These are phyloP conservation scores for Cremastinae sp. DNA, from an alignment of 2,888 invertebrate species.

Conservation along the genomic window DNA sequence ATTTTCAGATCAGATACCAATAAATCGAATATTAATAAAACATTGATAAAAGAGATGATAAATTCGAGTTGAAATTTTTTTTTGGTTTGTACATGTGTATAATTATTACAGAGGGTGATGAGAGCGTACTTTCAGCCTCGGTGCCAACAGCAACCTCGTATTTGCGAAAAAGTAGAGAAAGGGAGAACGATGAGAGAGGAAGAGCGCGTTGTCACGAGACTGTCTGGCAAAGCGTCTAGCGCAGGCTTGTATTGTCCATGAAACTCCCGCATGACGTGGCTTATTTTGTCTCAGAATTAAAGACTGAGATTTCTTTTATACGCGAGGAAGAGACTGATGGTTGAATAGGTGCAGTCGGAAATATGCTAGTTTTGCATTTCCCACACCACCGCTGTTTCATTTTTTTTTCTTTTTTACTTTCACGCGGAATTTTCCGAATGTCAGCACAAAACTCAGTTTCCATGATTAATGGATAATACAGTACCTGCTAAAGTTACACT, in stretches of 20 bases:
- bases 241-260: conserved; percentile 68
- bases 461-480: too few species aligned
- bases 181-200: conserved; percentile 52
- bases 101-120: conserved; percentile 3
- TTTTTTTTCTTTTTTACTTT: not conserved
- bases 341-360: conserved; percentile 12
- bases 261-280: conserved; percentile 69
- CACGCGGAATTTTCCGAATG: not conserved
- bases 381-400: too few species aligned
- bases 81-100: too few species aligned
- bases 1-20: too few species aligned
- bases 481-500: too few species aligned
- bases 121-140: conserved; percentile 31
- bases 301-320: conserved; percentile 59
- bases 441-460: not conserved
- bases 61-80: too few species aligned
- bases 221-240: conserved; percentile 73
- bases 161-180: conserved; percentile 29
- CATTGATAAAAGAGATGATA: too few species aligned
- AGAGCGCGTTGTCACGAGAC: conserved; percentile 67
- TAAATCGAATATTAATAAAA: too few species aligned
- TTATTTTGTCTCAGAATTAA: conserved; percentile 70
- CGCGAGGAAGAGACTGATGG: not conserved
- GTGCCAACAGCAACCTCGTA: conserved; percentile 40
- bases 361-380: not conserved